A percentile compares a stretch with the other conserved stretches of the same genome.
Evolutionary conservation across 2,797 vertebrate genomes (phyloP).

Genomic region (Tachyglossus aculeatus): DNA sequence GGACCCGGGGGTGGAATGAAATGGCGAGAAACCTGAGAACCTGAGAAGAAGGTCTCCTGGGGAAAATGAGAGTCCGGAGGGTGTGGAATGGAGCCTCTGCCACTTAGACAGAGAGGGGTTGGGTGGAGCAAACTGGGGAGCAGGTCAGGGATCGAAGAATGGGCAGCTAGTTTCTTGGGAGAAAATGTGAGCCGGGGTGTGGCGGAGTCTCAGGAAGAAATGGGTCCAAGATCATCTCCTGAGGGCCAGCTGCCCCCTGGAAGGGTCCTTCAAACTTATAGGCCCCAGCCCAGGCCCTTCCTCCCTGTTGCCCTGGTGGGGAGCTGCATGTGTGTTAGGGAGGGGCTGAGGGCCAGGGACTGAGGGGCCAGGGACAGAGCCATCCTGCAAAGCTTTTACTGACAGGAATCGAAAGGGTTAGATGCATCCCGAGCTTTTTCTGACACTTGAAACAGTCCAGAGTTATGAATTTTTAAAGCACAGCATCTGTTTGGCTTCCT

Average conservation of each 20-base stretch:
- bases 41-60: neutral
- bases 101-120: neutral
- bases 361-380: conserved; percentile 2
- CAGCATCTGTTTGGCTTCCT: conserved; percentile 75
- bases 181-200: neutral
- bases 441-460: conserved; percentile 79
- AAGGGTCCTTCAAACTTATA: neutral
- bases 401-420: conserved; percentile 61
- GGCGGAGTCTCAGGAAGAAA: conserved; percentile 8
- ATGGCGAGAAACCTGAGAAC: neutral
- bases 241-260: too few species aligned
- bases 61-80: neutral
- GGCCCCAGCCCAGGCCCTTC: too few species aligned
- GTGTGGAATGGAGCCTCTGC: neutral
- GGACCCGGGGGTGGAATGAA: neutral
- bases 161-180: neutral
- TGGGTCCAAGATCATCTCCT: too few species aligned
- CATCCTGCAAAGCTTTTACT: neutral
- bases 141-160: neutral
- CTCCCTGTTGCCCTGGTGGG: too few species aligned
- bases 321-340: neutral
- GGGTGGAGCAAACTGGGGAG: neutral
- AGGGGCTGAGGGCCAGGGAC: neutral
- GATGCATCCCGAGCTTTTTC: conserved; percentile 67
- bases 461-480: conserved; percentile 80